Evolutionary conservation across 1,140 invertebrate genomes (phyloP).

Genomic region (Adoxophyes honmai): DNA sequence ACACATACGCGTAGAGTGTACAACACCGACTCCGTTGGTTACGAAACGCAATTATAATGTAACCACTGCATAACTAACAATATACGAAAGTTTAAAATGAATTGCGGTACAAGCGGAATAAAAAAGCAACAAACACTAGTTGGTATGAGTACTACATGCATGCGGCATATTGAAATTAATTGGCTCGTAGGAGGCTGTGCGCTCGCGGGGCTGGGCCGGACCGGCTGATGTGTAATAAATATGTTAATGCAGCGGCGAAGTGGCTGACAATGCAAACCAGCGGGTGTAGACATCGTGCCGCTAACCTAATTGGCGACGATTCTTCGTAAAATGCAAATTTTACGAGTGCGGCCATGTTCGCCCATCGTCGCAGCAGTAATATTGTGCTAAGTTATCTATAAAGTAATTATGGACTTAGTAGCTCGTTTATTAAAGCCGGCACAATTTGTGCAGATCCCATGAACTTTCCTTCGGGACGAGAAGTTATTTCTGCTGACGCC

Average conservation of each 20-base stretch:
- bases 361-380: constrained; percentile 31
- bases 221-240: constrained; percentile 18
- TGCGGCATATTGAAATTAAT: background rate
- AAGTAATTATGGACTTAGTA: too few relatives aligned
- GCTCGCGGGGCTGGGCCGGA: background rate
- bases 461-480: too few relatives aligned
- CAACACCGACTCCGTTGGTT: too few relatives aligned
- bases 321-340: constrained; percentile 60
- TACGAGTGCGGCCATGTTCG: constrained; percentile 32
- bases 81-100: background rate
- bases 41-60: too few relatives aligned
- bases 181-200: background rate
- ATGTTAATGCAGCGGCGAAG: constrained; percentile 36
- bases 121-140: background rate
- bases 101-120: background rate
- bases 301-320: constrained; percentile 66
- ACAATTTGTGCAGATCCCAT: too few relatives aligned
- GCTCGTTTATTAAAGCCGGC: too few relatives aligned
- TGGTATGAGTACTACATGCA: too few relatives aligned
- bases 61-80: too few relatives aligned
- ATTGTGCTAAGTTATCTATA: constrained; percentile 24
- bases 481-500: too few relatives aligned
- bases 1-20: too few relatives aligned
- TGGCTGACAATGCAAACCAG: constrained; percentile 19
- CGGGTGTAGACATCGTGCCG: constrained; percentile 40